Percentiles rank a stretch among this genome's conserved stretches.
These are phyloP conservation scores for Dynastes grantii DNA, from an alignment of 2,888 invertebrate genomes.

Conservation along the genomic window DNA sequence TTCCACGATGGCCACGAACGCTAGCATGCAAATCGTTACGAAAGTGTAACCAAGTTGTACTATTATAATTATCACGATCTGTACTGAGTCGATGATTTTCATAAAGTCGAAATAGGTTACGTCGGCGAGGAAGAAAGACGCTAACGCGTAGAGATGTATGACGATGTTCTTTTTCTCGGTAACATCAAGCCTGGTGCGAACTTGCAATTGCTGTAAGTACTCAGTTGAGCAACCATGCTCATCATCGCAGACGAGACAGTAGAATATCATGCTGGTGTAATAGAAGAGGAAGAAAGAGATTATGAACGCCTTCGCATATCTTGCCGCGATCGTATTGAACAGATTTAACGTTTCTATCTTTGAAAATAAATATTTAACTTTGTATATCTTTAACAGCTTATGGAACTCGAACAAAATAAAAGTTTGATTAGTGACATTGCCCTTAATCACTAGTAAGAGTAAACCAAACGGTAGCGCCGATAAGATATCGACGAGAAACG, in stretches of 20 bases:
- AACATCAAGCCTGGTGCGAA: slow-evolving; percentile 2
- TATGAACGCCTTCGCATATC: slow-evolving; percentile 44
- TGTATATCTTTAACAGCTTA: slow-evolving; percentile 57
- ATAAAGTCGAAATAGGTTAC: slow-evolving; percentile 45
- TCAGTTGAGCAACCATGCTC: slow-evolving; percentile 12
- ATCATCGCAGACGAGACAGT: slow-evolving; percentile 38
- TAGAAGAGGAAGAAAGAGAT: slow-evolving; percentile 40
- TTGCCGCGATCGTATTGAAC: slow-evolving; percentile 18
- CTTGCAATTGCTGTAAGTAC: slow-evolving; percentile 28
- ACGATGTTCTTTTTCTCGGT: slow-evolving; percentile 17
- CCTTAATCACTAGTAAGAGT: slow-evolving; percentile 47
- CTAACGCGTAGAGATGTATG: slow-evolving; percentile 39
- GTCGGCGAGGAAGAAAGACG: slow-evolving; percentile 42
- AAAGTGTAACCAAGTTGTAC: slow-evolving; percentile 46
- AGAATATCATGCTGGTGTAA: slow-evolving; percentile 47
- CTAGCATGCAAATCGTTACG: slow-evolving; percentile 40
- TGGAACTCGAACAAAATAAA: slow-evolving; percentile 52
- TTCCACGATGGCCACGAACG: slow-evolving; percentile 71
- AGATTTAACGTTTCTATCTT: slow-evolving; percentile 42
- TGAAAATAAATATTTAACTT: slow-evolving; percentile 40
- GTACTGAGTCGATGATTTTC: background rate
- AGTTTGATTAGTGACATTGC: slow-evolving; percentile 29
- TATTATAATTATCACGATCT: slow-evolving; percentile 21
- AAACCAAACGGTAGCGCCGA: slow-evolving; percentile 55
- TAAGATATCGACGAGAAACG: slow-evolving; percentile 55